Evolutionary conservation across 2,888 invertebrate species (phyloP), one percentile per base, ranked within the genome.

Genomic region (Polyommatus iphigenia): DNA sequence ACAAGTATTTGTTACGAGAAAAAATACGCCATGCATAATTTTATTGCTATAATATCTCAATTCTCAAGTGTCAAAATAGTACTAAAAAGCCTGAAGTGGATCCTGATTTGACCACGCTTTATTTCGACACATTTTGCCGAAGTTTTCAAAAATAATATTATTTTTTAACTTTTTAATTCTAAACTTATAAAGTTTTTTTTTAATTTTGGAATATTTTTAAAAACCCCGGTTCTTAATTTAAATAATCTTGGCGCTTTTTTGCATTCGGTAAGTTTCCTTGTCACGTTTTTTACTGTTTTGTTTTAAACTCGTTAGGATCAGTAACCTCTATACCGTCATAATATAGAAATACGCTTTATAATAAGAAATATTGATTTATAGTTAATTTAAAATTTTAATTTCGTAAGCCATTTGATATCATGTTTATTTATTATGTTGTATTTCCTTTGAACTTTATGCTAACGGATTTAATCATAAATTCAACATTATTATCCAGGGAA

Each of bases 291-390:
- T 20, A 59, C 59, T 67, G 67, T 67, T 67, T 67, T 67, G 67
- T 29, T 32, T 67, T 18, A 67, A 67, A 67, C 67, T 67, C 29
- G 67, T 67, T 29, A 67, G 32, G 67, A 67, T 67, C 67, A 67
- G 6, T 67, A 67, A 67, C 67, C 67, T 67, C 67, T 32, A 32
- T 18, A 32, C 15, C 67, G 15, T 67, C 67, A 67, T 67, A 67
- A 67, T 67, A 67, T n/a, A 62, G 24, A 62, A 62, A 62, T 24
- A 62, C 24, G 24, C 24, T 62, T 32, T 29, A 20, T 20, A 62
- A 62, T 7, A 29, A 32, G 0, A 0, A 32, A 6, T 6, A 15
- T 5, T 67, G 67, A 67, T 32, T 67, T 67, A 67, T 67, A 29
- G 67, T 29, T 67, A 29, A 67, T 67, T 62, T 29, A 29, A 67